Conservation (phyloP, 1,140 invertebrate genomes). For the Charaxes varanes region DNA sequence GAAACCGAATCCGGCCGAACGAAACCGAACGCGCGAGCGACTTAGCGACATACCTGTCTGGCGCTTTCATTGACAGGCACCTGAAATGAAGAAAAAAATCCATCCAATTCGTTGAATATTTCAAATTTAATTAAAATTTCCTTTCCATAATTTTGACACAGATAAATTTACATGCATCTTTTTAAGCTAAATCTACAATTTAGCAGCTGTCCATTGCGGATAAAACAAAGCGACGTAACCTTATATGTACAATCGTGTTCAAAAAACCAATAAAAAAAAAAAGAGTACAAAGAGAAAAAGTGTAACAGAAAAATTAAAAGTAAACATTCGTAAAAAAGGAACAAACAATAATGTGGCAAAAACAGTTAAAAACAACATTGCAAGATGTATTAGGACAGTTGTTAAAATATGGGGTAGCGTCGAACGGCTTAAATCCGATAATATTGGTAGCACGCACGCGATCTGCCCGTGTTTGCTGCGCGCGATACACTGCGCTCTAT, state of each 20-base stretch:
- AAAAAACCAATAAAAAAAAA: constrained; percentile 11
- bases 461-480: constrained; percentile 49
- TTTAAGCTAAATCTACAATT: constrained; percentile 1
- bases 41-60: constrained; percentile 77
- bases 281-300: constrained; percentile 27
- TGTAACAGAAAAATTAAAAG: constrained; percentile 65
- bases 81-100: constrained; percentile 79
- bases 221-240: constrained; percentile 11
- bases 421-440: constrained; percentile 46
- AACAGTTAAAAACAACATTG: constrained; percentile 73
- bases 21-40: constrained; percentile 65
- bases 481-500: constrained; percentile 30
- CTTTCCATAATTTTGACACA: constrained; percentile 43
- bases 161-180: constrained; percentile 71
- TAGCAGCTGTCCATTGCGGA: constrained; percentile 14
- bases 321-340: constrained; percentile 57
- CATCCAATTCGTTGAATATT: constrained; percentile 75
- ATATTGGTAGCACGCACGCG: constrained; percentile 65
- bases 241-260: constrained; percentile 14
- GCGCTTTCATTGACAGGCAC: constrained; percentile 82
- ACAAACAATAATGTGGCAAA: constrained; percentile 67
- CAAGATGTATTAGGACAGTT: constrained; percentile 74
- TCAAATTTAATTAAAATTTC: constrained; percentile 57
- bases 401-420: constrained; percentile 72
- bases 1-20: constrained; percentile 61